phyloP scores from a whole-genome alignment of 1,140 invertebrate genomes.

The Glossosoma conforme region DNA sequence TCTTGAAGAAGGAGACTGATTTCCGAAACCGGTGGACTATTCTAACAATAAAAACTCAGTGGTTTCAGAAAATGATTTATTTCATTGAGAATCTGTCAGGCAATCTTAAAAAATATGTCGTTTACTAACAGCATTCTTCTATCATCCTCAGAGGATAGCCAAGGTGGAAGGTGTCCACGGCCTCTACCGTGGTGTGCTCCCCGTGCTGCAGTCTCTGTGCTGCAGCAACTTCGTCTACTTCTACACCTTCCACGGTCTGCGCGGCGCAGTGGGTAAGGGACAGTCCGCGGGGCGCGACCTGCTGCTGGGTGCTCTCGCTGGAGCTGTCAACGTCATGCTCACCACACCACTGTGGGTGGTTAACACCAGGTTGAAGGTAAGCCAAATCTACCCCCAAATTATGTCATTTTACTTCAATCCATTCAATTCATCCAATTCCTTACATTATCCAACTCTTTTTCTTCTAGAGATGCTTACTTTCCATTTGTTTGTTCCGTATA shows the following conservation, averaged over 20 bases:
- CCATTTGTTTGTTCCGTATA: too few relatives aligned
- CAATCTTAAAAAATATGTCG: slow-evolving; percentile 53
- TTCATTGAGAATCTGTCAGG: too few relatives aligned
- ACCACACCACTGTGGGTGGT: slow-evolving; percentile 91
- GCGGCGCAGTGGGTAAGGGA: slow-evolving; percentile 51
- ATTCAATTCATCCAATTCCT: too few relatives aligned
- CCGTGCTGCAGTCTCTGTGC: slow-evolving; percentile 77
- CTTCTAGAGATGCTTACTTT: too few relatives aligned
- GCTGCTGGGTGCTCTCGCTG: slow-evolving; percentile 73
- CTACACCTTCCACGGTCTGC: slow-evolving; percentile 83
- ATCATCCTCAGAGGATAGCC: slow-evolving; percentile 57
- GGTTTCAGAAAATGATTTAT: not conserved
- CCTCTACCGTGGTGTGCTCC: slow-evolving; percentile 75
- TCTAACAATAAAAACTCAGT: not conserved
- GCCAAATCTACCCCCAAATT: too few relatives aligned
- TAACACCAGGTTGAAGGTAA: slow-evolving; percentile 79
- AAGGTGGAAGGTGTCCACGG: slow-evolving; percentile 65
- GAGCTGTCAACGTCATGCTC: slow-evolving; percentile 73
- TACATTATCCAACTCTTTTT: too few relatives aligned
- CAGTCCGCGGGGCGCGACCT: slow-evolving; percentile 68
- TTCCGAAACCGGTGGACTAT: too few relatives aligned
- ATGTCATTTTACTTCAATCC: too few relatives aligned
- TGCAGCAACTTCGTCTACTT: slow-evolving; percentile 91
- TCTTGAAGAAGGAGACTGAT: too few relatives aligned
- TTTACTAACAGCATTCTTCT: too few relatives aligned